phyloP scores from a whole-genome alignment of 2,113 vertebrate genomes.

The Odontophorus gujanensis region DNA sequence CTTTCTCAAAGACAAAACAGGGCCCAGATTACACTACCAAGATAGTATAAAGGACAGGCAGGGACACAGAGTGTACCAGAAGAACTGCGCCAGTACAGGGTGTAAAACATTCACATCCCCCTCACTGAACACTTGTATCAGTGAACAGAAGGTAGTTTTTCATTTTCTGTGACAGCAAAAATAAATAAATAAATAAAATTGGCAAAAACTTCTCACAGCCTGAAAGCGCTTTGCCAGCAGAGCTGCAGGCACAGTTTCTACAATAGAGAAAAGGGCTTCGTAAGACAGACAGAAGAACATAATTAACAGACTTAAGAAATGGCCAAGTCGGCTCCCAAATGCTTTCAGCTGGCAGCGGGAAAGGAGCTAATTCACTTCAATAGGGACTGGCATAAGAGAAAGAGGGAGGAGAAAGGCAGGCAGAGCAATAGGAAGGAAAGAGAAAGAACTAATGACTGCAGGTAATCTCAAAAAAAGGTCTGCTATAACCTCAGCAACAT shows the following conservation, averaged over 20 bases:
- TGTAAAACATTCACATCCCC: background rate
- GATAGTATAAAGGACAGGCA: background rate
- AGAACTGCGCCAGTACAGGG: background rate
- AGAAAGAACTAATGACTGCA: background rate
- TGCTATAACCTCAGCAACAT: background rate
- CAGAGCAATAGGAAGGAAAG: background rate
- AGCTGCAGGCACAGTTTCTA: background rate
- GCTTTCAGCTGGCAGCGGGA: background rate
- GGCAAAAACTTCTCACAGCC: background rate
- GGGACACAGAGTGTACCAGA: background rate
- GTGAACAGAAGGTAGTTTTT: constrained; percentile 14
- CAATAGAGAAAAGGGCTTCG: background rate
- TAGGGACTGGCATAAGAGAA: background rate
- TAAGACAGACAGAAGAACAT: background rate
- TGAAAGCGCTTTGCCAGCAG: background rate
- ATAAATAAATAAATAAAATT: background rate
- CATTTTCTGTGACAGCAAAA: background rate
- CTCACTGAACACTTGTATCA: background rate
- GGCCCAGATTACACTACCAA: background rate
- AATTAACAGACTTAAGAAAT: constrained; percentile 3
- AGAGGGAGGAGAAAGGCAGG: background rate
- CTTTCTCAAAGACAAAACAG: constrained; percentile 42
- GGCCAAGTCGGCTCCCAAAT: background rate
- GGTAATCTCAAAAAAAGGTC: background rate
- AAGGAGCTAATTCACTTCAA: background rate